phyloP scores from a whole-genome alignment of 2,888 invertebrate genomes.

The Tipula helvola region DNA sequence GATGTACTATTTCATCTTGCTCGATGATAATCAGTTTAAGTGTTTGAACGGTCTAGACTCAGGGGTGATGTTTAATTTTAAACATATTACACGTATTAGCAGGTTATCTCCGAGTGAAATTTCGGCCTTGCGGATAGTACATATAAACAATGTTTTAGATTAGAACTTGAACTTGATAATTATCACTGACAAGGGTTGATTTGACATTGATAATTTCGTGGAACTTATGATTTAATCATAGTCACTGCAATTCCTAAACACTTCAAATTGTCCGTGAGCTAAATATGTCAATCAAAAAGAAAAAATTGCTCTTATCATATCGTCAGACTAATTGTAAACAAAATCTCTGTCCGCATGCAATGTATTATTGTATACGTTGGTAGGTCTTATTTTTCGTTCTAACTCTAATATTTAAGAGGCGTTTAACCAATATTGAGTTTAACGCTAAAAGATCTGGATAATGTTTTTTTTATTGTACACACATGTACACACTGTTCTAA shows the following conservation, averaged over 20 bases:
- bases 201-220: neutral
- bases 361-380: too few relatives aligned
- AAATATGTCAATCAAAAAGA: neutral
- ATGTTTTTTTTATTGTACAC: too few relatives aligned
- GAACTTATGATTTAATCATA: too few relatives aligned
- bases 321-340: neutral
- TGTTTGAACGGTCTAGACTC: neutral
- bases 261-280: neutral
- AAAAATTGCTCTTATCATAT: neutral
- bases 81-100: neutral
- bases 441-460: too few relatives aligned
- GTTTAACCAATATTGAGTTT: too few relatives aligned
- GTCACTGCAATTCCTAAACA: neutral
- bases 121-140: neutral
- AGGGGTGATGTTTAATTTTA: neutral
- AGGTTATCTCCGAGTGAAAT: neutral
- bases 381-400: too few relatives aligned
- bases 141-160: neutral
- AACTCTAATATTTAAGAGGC: too few relatives aligned
- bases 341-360: neutral
- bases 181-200: neutral
- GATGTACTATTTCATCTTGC: neutral
- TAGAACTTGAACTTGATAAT: neutral
- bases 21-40: neutral
- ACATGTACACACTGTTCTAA: too few relatives aligned